Conservation (phyloP, 2,113 vertebrate species). For the Colistium nudipinnis region DNA sequence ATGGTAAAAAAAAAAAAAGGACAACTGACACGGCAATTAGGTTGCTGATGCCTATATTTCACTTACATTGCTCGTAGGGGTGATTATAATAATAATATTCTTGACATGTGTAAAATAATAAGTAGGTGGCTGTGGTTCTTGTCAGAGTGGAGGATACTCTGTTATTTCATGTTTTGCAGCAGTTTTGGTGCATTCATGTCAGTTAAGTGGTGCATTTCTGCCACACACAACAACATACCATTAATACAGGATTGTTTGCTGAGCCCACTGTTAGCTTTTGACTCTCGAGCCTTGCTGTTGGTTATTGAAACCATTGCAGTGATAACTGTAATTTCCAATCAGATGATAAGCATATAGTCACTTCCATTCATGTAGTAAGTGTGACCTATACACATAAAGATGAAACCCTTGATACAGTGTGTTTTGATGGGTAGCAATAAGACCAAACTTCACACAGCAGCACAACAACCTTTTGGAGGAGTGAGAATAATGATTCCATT, state of each 20-base stretch:
- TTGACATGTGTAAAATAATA: too few species aligned
- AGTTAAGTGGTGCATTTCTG: neutral
- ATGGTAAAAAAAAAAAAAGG: neutral
- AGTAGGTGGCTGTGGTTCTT: too few species aligned
- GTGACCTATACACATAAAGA: neutral
- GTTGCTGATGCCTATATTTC: neutral
- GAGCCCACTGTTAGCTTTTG: neutral
- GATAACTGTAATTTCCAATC: neutral
- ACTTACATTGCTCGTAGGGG: neutral
- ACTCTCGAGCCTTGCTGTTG: neutral
- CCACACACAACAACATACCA: neutral
- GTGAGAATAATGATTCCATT: conserved; percentile 13
- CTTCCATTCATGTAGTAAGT: neutral
- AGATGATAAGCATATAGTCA: neutral
- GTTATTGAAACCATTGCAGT: neutral
- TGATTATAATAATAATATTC: too few species aligned
- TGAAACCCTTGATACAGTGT: neutral
- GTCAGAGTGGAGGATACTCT: too few species aligned
- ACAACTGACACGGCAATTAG: neutral
- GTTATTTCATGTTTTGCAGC: too few species aligned
- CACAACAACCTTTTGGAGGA: neutral
- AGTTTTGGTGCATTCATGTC: too few species aligned
- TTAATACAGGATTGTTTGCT: neutral
- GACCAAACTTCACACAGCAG: neutral
- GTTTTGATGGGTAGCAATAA: neutral